Conservation (phyloP, 92 coral and sea anemone species). For the Palythoa caribaeorum region DNA sequence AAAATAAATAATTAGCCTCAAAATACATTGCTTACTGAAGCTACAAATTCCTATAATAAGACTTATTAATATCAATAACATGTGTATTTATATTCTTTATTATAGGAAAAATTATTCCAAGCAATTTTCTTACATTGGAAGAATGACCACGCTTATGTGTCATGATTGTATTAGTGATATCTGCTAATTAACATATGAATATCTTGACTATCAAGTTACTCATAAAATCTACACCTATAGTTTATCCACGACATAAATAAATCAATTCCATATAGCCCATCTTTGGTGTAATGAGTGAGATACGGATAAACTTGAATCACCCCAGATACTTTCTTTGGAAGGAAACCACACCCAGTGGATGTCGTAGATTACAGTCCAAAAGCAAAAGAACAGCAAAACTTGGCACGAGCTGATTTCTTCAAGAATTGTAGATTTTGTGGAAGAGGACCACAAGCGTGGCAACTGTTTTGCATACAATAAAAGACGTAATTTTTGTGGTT, state of each 20-base stretch:
- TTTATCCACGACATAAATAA: no score
- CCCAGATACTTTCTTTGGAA: no score
- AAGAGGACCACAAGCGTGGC: slow-evolving; percentile 40
- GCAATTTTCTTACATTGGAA: no score
- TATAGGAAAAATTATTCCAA: no score
- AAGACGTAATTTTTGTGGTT: slow-evolving; percentile 31
- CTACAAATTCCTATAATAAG: neutral
- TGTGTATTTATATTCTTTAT: no score
- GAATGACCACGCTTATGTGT: no score
- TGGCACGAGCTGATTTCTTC: neutral
- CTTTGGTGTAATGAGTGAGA: no score
- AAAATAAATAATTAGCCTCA: neutral
- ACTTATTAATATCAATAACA: no score
- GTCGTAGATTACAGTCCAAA: neutral
- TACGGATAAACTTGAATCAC: no score
- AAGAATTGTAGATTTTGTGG: slow-evolving; percentile 61
- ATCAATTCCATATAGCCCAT: no score
- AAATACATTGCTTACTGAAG: slow-evolving; percentile 1
- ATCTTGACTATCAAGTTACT: neutral
- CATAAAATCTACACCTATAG: neutral
- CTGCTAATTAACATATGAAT: neutral
- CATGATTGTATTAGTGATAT: no score
- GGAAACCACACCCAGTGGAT: no score
- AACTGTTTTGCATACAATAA: slow-evolving; percentile 65
- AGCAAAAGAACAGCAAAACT: neutral